Percentiles rank a stretch among this genome's conserved stretches.
Evolutionary conservation across 2,888 invertebrate species (phyloP).

Genomic region (Lasioglossum oenotherae): DNA sequence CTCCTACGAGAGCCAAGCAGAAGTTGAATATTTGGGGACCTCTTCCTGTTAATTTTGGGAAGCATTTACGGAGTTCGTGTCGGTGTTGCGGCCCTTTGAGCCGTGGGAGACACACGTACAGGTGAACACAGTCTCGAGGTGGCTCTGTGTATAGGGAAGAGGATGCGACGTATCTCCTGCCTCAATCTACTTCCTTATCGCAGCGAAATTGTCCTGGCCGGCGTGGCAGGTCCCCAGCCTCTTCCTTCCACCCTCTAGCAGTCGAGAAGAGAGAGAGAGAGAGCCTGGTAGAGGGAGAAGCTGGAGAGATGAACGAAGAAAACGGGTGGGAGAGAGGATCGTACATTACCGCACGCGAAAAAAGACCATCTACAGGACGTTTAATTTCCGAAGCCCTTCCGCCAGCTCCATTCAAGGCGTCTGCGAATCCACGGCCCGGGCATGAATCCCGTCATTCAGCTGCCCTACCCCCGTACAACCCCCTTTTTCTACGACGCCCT

Average conservation of each 20-base stretch:
- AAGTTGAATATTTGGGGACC: background rate
- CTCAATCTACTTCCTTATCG: slow-evolving; percentile 83
- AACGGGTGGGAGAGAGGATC: slow-evolving; percentile 70
- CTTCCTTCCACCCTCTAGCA: slow-evolving; percentile 37
- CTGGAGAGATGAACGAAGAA: slow-evolving; percentile 38
- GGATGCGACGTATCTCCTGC: slow-evolving; percentile 77
- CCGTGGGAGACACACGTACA: slow-evolving; percentile 10
- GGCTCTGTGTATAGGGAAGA: slow-evolving; percentile 54
- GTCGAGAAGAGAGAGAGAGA: slow-evolving; percentile 25
- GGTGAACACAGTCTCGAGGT: background rate
- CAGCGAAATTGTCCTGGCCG: slow-evolving; percentile 81
- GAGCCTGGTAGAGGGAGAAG: slow-evolving; percentile 15
- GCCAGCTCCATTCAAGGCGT: slow-evolving; percentile 82
- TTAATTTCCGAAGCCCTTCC: slow-evolving; percentile 84
- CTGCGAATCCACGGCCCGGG: slow-evolving; percentile 71
- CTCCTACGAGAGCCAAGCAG: background rate
- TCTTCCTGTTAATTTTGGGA: background rate
- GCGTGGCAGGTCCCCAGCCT: slow-evolving; percentile 75
- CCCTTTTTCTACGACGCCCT: slow-evolving; percentile 37
- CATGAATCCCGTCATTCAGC: slow-evolving; percentile 81
- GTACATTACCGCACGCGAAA: slow-evolving; percentile 82
- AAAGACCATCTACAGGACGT: slow-evolving; percentile 83
- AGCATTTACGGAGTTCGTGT: background rate
- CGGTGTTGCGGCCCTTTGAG: background rate
- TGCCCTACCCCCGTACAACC: slow-evolving; percentile 24